Base-by-base conservation (phyloP, 2,797 vertebrate species). In the Ciconia nigra region DNA sequence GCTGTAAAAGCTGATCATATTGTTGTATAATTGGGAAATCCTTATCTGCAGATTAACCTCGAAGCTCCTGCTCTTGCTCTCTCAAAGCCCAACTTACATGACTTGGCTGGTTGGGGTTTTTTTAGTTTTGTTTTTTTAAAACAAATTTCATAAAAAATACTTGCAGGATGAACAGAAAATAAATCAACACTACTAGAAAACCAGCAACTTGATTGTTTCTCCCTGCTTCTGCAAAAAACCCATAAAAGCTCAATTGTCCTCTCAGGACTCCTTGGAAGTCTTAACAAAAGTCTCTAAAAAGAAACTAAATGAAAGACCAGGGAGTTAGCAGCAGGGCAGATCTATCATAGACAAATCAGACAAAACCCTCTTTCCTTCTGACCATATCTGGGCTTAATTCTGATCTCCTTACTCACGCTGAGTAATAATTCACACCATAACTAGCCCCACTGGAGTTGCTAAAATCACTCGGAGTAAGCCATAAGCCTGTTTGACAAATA, bases 231-330 rank as follows among this genome's bases (percentile, higher is more conserved):
- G 58, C 37, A 93, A 95, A 95, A 91, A 96, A 2, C 5, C n/a
- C 80, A 96, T 97, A 96, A 97, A 97, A 88, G 83, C 94, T 93
- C 94, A 94, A 95, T 93, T 90, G 94, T 94, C 66, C 96, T 96
- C 96, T 92, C 78, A 96, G 96, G 96, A 87, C 76, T 83, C 93
- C 84, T 95, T 92, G 81, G 59, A 95, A 95, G 80, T 95, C 94
- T 97, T 95, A 97, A 94, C 86, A 96, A 93, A 97, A 95, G 86
- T 95, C 88, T 96, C 95, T 95, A 96, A 96, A 95, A 95, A 89
- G 91, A 90, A 96, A 93, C 92, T 90, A 95, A 96, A 93, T 94
- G 87, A 84, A 96, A 94, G 96, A 96, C 87, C 69, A 85, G 93
- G 91, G 82, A 91, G 83, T 94, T 92, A 87, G 74, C 91, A 97